phyloP scores from a whole-genome alignment of 2,888 invertebrate genomes.

The Pachymerium ferrugineum region DNA sequence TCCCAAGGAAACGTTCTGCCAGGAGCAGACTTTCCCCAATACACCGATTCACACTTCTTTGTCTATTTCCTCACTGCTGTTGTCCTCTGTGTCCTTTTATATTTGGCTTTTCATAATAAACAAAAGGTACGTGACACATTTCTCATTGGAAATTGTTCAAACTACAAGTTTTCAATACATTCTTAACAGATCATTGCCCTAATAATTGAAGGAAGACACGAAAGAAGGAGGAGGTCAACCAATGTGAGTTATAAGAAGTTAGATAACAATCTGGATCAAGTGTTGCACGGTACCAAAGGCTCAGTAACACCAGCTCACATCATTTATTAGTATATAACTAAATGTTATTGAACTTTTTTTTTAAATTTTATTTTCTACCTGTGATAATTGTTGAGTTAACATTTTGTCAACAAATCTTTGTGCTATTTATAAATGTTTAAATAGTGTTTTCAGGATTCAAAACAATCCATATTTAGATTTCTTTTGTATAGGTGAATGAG shows the following conservation, averaged over 20 bases:
- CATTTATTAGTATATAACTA: neutral
- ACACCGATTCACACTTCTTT: conserved; percentile 59
- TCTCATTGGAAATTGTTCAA: neutral
- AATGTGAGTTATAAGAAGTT: conserved; percentile 34
- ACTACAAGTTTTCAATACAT: no score
- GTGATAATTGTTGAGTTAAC: no score
- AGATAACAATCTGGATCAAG: conserved; percentile 36
- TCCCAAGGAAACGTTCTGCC: no score
- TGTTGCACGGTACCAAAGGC: conserved; percentile 25
- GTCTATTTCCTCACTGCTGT: conserved; percentile 61
- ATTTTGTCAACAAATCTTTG: no score
- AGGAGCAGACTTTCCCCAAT: neutral
- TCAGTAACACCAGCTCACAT: neutral
- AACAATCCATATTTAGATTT: no score
- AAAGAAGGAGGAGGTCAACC: conserved; percentile 33
- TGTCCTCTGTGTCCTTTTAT: conserved; percentile 57
- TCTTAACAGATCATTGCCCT: conserved; percentile 35
- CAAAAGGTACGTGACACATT: conserved; percentile 53
- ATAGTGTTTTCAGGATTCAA: no score
- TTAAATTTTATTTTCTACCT: neutral
- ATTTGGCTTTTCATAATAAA: conserved; percentile 60
- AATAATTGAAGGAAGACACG: conserved; percentile 36
- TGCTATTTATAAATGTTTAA: no score
- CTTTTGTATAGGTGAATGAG: no score
- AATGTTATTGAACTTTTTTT: neutral